Base-by-base conservation (phyloP, 2,113 vertebrate species). In the Rana temporaria region DNA sequence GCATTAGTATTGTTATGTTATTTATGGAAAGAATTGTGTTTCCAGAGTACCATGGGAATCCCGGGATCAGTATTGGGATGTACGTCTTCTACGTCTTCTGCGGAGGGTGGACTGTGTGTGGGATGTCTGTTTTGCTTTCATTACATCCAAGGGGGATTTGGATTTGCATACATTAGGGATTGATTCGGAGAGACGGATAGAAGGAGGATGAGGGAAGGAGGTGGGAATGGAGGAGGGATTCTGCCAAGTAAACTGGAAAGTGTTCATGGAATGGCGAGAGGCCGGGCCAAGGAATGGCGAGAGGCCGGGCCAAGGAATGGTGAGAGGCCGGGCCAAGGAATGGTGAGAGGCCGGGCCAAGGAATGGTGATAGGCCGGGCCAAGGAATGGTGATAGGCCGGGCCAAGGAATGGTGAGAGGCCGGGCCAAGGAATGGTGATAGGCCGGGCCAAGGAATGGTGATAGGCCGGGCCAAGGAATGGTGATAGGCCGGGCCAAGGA, bases 81-180 rank as follows among this genome's bases (percentile, higher is more conserved):
- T 20, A 57, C 53, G 26, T 62, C 12, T 81, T 72, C 68, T 20
- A 57, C 53, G 26, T 62, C 12, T 81, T 72, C 68, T 64, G 18
- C 24, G 30, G 42, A 18, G 30, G 48, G 66, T 65, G 11, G 16
- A 30, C 42, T 75, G 52, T 82, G 53, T 56, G 71, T 75, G 62
- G 80, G 70, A 75, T 75, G 42, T 30, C 52, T 82, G 52, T 75
- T 75, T 82, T 75, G 62, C 80, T 75, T 75, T 75, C 63, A 82
- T 75, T 67, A 57, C 62, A 75, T 67, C 71, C 71, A 82, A 30
- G 60, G 30, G 76, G 71, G 70, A 75, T 82, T 74, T 66, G 66
- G 70, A 82, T 82, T 75, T 82, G 80, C 80, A 82, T 82, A 67
- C 22, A 74, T 66, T 74, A 73, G 57, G 60, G 62, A 82, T 82